Percentiles rank a stretch among this genome's conserved stretches.
Conservation (phyloP, 2,888 invertebrate species). For the Platynereis dumerilii region DNA sequence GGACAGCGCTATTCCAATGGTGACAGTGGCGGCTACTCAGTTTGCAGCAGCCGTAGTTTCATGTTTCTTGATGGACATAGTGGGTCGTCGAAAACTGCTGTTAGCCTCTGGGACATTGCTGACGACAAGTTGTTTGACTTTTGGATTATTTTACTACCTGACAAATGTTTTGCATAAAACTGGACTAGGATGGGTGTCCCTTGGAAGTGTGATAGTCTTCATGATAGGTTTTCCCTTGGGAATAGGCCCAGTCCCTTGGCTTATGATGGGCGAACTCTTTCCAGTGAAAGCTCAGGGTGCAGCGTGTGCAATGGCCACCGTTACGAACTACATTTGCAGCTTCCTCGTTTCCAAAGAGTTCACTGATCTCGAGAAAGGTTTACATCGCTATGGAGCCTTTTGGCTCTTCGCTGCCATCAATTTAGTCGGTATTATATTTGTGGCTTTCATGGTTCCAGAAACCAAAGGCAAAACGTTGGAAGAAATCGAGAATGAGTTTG, state of each 20-base stretch:
- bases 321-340: background rate
- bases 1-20: constrained; percentile 8
- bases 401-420: constrained; percentile 16
- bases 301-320: constrained; percentile 1
- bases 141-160: constrained; percentile 18
- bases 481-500: constrained; percentile 18
- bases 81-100: constrained; percentile 7
- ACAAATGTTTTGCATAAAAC: background rate
- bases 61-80: constrained; percentile 5
- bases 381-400: constrained; percentile 10
- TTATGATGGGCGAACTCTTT: constrained; percentile 12
- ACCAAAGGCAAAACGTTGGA: constrained; percentile 20
- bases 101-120: background rate
- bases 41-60: constrained; percentile 2
- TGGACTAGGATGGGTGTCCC: constrained; percentile 5
- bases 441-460: constrained; percentile 9
- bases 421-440: constrained; percentile 6
- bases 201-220: constrained; percentile 2
- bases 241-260: constrained; percentile 19
- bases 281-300: constrained; percentile 4
- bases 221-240: constrained; percentile 14
- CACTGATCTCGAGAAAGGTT: background rate
- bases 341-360: constrained; percentile 20
- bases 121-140: background rate
- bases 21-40: constrained; percentile 13